These are phyloP conservation scores for Polyodon spathula DNA, from an alignment of 2,113 vertebrate genomes.

Conservation along the genomic window DNA sequence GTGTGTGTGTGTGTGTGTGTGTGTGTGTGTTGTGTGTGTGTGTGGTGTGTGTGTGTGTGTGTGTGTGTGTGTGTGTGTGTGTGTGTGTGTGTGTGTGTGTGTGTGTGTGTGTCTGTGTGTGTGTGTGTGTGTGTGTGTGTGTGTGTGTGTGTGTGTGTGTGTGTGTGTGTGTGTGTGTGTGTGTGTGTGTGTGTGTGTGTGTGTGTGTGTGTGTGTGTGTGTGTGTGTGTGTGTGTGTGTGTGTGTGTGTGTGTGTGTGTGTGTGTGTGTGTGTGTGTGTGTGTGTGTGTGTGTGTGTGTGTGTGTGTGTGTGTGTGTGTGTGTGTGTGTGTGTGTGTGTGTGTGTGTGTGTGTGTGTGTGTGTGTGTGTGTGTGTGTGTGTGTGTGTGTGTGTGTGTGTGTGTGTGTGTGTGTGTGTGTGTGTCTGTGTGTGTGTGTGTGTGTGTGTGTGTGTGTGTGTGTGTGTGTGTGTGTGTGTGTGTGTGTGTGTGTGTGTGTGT, in stretches of 20 bases:
- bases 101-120: conserved; percentile 2
- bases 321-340: too few relatives aligned
- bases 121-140: conserved; percentile 4
- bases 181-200: too few relatives aligned
- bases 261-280: too few relatives aligned
- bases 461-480: conserved; percentile 10
- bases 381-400: conserved; percentile 1
- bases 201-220: too few relatives aligned
- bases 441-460: conserved; percentile 1
- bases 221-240: not conserved
- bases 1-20: conserved; percentile 6
- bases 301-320: too few relatives aligned
- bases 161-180: too few relatives aligned
- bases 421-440: conserved; percentile 3
- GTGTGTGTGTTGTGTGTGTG: conserved; percentile 1
- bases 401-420: conserved; percentile 4
- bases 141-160: not conserved
- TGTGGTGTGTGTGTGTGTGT: conserved; percentile 8
- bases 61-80: conserved; percentile 9
- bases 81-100: conserved; percentile 15
- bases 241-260: too few relatives aligned
- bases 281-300: too few relatives aligned
- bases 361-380: not conserved
- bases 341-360: too few relatives aligned
- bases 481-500: conserved; percentile 13